Conservation (phyloP, 2,113 vertebrate genomes). For the Sclerurus mexicanus region DNA sequence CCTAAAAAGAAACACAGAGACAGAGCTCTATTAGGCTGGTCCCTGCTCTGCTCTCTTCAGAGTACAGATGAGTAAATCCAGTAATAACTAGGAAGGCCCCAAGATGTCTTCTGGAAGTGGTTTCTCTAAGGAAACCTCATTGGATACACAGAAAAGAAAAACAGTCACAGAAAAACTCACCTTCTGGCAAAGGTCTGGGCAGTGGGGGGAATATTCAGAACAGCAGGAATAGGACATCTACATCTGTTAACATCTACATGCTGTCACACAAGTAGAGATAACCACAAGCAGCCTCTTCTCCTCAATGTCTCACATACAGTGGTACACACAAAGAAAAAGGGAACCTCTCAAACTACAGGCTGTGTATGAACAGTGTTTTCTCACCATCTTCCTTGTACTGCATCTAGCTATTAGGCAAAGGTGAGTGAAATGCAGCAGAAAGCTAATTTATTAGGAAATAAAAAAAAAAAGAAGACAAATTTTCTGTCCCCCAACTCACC, state of each 20-base stretch:
- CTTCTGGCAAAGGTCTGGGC: background rate
- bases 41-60: background rate
- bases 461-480: background rate
- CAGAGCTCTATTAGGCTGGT: background rate
- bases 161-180: background rate
- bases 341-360: background rate
- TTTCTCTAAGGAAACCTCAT: background rate
- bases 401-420: background rate
- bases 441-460: background rate
- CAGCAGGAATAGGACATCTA: background rate
- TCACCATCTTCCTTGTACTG: background rate
- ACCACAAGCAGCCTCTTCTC: background rate
- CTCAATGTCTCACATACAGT: background rate
- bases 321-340: background rate
- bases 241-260: background rate
- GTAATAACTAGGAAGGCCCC: background rate
- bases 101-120: background rate
- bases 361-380: background rate
- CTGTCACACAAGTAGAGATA: background rate
- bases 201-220: background rate
- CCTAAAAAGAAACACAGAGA: conserved; percentile 74
- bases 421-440: background rate
- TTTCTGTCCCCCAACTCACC: background rate
- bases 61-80: background rate
- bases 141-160: background rate